phyloP scores from a whole-genome alignment of 2,797 vertebrate species.

The Peromyscus nudipes region DNA sequence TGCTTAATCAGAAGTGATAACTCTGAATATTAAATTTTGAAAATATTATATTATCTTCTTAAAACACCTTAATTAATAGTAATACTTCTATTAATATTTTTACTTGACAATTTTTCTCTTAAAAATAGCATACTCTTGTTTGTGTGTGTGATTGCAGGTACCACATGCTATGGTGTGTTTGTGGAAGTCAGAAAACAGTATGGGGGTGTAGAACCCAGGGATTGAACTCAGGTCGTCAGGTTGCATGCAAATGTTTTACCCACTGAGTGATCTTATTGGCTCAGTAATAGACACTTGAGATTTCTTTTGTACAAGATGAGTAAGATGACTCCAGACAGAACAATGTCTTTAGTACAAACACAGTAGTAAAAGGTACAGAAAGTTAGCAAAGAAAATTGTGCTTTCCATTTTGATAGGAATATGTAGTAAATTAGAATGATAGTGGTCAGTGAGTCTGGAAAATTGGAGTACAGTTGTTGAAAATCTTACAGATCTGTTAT shows the following conservation, averaged over 20 bases:
- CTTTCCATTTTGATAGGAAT: not conserved
- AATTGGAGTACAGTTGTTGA: not conserved
- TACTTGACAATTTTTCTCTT: not conserved
- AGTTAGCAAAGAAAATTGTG: not conserved
- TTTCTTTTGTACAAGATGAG: constrained; percentile 17
- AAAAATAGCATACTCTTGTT: constrained; percentile 11
- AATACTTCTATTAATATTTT: not conserved
- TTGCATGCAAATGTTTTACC: not conserved
- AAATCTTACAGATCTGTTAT: not conserved
- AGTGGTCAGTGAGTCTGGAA: not conserved
- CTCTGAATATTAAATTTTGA: not conserved
- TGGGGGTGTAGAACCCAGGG: not conserved
- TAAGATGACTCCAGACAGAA: not conserved
- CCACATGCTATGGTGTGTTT: not conserved
- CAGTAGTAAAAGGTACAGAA: not conserved
- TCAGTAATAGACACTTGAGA: not conserved
- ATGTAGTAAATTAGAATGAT: not conserved
- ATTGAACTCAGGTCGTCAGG: not conserved
- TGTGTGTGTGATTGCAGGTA: not conserved
- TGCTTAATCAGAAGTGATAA: not conserved
- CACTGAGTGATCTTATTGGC: not conserved
- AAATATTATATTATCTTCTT: not conserved
- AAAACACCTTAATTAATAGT: not conserved
- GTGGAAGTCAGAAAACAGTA: not conserved
- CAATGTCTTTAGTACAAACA: not conserved